Percentiles rank a stretch among this genome's conserved stretches.
phyloP scores from a whole-genome alignment of 2,113 vertebrate genomes.

The Gallinago media region DNA sequence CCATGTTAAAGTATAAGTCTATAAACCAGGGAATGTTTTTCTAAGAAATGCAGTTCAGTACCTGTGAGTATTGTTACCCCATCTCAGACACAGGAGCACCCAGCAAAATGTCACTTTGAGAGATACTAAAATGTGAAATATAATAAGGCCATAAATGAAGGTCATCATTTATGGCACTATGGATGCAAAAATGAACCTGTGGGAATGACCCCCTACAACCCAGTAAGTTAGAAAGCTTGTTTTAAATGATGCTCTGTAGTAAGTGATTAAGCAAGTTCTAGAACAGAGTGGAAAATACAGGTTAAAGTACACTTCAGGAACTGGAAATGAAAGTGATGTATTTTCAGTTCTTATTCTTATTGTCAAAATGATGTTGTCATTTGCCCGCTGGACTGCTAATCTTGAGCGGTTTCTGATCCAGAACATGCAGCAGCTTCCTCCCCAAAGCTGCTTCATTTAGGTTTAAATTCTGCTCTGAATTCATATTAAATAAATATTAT shows the following conservation, averaged over 20 bases:
- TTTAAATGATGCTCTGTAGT: neutral
- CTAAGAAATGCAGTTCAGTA: neutral
- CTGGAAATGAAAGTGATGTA: neutral
- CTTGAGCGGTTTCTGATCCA: neutral
- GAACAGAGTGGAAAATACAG: neutral
- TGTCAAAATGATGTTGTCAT: neutral
- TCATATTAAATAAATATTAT: neutral
- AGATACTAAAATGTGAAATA: neutral
- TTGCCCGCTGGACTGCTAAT: neutral
- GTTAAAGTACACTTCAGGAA: neutral
- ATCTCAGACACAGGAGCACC: neutral
- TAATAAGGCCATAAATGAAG: neutral
- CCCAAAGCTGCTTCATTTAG: neutral
- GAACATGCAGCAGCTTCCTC: neutral
- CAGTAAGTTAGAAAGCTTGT: neutral
- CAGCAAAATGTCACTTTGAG: neutral
- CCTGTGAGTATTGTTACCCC: neutral
- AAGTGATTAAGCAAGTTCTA: neutral
- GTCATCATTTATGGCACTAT: neutral
- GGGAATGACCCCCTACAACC: neutral
- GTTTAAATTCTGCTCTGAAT: neutral
- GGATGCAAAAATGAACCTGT: neutral
- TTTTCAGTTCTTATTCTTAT: neutral
- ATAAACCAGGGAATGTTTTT: neutral
- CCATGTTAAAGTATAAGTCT: rapidly evolving